Base-by-base conservation (phyloP, 2,113 vertebrate genomes). In the Brachionichthys hirsutus region DNA sequence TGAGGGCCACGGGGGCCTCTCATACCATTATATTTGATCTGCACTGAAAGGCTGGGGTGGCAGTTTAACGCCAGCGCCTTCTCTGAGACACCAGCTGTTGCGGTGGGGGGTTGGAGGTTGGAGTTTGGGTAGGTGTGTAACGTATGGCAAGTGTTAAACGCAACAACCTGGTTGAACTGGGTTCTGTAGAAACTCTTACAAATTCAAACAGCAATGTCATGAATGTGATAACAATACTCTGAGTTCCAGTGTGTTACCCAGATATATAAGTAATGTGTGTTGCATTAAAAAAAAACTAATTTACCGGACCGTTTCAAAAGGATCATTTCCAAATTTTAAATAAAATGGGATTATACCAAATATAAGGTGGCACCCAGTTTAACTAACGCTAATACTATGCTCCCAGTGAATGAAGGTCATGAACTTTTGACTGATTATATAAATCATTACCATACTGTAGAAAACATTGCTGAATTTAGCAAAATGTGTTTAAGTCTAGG, bases 71-170 rank as follows among this genome's bases (percentile, higher is more conserved):
- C 67, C 80, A 74, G 73, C 63, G 62, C 49, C 64, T 65, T 73
- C 24, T 54, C 79, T 67, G 83, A 76, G 76, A 81, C 61, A 62
- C 73, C 89, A 89, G 87, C 87, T 90, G 89, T 79, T 89, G 78
- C 52, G 79, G 81, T 85, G 77, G 82, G 78, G 77, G 78, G 81
- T n/a, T n/a, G n/a, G n/a, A n/a, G n/a, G n/a, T n/a, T n/a, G n/a
- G n/a, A 77, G 76, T 35, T 35, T 58, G 18, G 42, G 38, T 67
- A 82, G 73, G 73, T 65, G 75, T 73, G 63, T 77, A 84, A 85
- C 72, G 61, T 81, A 74, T 80, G 79, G 70, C 55, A 53, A 78
- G 82, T 71, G 75, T 81, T 76, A 77, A 78, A 61, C 49, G 43
- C 53, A 70, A 63, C 62, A 42, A 42, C 38, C 7, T 17, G 12